Evolutionary conservation across 2,797 vertebrate species (phyloP).

Genomic region (Podarcis lilfordi): DNA sequence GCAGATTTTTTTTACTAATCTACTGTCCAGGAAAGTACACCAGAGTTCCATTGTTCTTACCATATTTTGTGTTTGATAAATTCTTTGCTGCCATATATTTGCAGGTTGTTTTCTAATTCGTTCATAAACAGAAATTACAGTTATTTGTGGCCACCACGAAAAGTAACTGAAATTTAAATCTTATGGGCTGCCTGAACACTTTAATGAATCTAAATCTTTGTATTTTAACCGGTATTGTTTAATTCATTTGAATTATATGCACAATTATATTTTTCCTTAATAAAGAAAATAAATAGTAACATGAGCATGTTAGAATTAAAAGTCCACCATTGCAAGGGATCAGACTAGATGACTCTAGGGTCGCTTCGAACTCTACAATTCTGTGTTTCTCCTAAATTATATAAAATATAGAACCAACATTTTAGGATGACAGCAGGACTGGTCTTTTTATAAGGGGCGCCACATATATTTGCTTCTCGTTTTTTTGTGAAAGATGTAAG

Average conservation of each 20-base stretch:
- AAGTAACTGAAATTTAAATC: constrained; percentile 33
- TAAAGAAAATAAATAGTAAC: too few species aligned
- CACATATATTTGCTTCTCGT: background rate
- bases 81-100: constrained; percentile 62
- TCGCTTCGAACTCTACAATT: too few species aligned
- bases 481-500: background rate
- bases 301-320: too few species aligned
- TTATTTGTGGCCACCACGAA: constrained; percentile 43
- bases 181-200: background rate
- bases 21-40: constrained; percentile 64
- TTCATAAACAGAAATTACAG: constrained; percentile 53
- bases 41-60: constrained; percentile 61
- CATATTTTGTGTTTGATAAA: constrained; percentile 55
- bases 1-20: constrained; percentile 67
- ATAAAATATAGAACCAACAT: background rate
- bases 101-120: constrained; percentile 65
- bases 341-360: too few species aligned
- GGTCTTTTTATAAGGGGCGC: background rate
- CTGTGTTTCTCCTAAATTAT: background rate
- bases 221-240: background rate
- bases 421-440: background rate
- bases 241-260: too few species aligned
- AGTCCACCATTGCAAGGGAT: too few species aligned
- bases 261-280: too few species aligned
- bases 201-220: background rate